These are phyloP conservation scores for Rhopalosiphum maidis DNA, from an alignment of 1,140 invertebrate species.

Conservation along the genomic window DNA sequence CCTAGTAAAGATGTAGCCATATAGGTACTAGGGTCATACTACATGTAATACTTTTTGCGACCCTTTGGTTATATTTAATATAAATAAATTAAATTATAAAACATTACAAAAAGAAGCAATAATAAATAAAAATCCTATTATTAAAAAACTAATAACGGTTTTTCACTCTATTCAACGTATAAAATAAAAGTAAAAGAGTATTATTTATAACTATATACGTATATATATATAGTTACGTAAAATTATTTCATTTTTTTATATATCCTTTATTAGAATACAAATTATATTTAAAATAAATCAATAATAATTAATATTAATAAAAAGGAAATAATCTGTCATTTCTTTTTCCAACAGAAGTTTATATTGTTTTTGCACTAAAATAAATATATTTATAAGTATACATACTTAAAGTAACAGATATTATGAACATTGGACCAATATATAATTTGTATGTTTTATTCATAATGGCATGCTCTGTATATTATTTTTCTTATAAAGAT, in stretches of 20 bases:
- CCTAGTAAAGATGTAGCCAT: background rate
- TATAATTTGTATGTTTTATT: background rate
- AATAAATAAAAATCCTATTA: background rate
- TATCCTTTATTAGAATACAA: background rate
- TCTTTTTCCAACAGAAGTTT: background rate
- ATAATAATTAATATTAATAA: too few species aligned
- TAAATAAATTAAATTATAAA: background rate
- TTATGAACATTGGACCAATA: background rate
- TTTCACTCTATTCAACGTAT: background rate
- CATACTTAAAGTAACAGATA: background rate
- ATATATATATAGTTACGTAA: background rate
- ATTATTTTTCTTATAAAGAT: background rate
- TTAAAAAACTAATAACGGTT: background rate
- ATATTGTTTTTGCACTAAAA: background rate
- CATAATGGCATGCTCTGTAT: background rate
- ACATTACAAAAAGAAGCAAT: background rate
- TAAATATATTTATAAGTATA: background rate
- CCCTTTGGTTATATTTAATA: background rate
- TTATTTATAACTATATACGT: background rate
- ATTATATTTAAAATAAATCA: background rate
- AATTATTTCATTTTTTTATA: background rate
- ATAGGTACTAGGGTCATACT: background rate
- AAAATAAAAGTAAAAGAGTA: background rate
- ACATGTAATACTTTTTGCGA: background rate
- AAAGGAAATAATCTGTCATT: background rate